These are phyloP conservation scores for Carduelis carduelis DNA, from an alignment of 2,797 vertebrate species.

Conservation along the genomic window DNA sequence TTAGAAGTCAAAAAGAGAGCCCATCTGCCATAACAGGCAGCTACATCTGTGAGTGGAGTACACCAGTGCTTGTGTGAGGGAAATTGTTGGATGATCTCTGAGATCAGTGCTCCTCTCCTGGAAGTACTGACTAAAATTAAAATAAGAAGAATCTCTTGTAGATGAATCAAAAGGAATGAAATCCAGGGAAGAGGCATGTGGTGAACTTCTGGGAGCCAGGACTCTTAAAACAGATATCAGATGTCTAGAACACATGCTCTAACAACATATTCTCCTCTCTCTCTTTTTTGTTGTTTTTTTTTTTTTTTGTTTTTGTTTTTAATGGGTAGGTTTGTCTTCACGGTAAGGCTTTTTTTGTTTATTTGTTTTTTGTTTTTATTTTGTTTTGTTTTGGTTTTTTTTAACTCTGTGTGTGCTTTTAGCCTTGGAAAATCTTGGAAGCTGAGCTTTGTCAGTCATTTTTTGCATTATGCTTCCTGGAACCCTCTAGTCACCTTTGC, in stretches of 20 bases:
- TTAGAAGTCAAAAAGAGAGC: neutral
- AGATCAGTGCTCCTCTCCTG: neutral
- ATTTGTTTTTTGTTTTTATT: neutral
- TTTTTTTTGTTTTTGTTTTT: neutral
- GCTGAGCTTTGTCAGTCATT: neutral
- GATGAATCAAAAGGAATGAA: neutral
- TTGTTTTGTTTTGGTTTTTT: no score
- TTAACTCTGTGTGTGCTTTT: neutral
- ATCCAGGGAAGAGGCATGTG: neutral
- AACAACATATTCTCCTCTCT: neutral
- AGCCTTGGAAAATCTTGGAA: neutral
- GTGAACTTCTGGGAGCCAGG: neutral
- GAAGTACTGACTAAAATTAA: neutral
- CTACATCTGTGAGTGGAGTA: neutral
- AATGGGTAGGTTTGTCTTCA: neutral
- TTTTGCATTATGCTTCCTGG: neutral
- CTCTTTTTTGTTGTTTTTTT: no score
- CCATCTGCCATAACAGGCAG: neutral
- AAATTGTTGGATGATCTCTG: neutral
- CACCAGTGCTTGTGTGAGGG: neutral
- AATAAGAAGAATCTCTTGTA: neutral
- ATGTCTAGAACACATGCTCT: neutral
- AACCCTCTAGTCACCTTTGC: neutral
- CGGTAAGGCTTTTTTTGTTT: neutral
- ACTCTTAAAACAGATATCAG: neutral